These are phyloP conservation scores for Brachyopa scutellaris DNA, from an alignment of 2,888 invertebrate genomes.

Conservation along the genomic window DNA sequence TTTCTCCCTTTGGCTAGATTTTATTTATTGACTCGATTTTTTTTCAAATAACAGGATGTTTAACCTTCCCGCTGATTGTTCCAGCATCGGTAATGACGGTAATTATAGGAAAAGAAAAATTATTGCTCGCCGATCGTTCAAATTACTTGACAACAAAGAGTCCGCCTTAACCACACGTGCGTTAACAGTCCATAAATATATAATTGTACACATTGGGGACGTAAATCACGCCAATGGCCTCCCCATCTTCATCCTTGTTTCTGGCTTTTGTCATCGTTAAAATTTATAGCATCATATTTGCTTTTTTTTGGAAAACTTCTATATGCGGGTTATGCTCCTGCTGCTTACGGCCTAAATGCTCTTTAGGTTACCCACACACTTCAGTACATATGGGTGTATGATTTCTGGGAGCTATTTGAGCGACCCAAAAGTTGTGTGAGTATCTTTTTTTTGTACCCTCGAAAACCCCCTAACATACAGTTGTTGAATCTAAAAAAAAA, in stretches of 20 bases:
- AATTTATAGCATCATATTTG: slow-evolving; percentile 53
- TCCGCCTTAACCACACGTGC: slow-evolving; percentile 32
- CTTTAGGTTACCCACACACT: neutral
- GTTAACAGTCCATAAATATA: slow-evolving; percentile 36
- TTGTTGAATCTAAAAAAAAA: too few relatives aligned
- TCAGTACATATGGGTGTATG: neutral
- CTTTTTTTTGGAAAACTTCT: slow-evolving; percentile 27
- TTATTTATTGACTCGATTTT: neutral
- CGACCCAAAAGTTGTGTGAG: slow-evolving; percentile 5
- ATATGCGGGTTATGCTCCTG: neutral
- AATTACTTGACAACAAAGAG: slow-evolving; percentile 8
- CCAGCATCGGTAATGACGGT: slow-evolving; percentile 8
- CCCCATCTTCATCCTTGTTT: neutral
- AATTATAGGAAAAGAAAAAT: slow-evolving; percentile 20
- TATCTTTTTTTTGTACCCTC: neutral
- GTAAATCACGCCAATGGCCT: slow-evolving; percentile 45
- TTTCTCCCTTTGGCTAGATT: neutral
- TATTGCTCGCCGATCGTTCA: slow-evolving; percentile 21
- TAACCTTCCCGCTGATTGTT: slow-evolving; percentile 13
- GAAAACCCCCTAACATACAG: too few relatives aligned
- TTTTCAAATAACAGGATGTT: slow-evolving; percentile 7
- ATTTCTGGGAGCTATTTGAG: neutral
- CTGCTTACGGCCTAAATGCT: neutral
- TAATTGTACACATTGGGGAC: slow-evolving; percentile 15
- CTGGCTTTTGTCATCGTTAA: slow-evolving; percentile 45